Base-by-base conservation (phyloP, 2,113 vertebrate species). In the Corynorhinus townsendii region DNA sequence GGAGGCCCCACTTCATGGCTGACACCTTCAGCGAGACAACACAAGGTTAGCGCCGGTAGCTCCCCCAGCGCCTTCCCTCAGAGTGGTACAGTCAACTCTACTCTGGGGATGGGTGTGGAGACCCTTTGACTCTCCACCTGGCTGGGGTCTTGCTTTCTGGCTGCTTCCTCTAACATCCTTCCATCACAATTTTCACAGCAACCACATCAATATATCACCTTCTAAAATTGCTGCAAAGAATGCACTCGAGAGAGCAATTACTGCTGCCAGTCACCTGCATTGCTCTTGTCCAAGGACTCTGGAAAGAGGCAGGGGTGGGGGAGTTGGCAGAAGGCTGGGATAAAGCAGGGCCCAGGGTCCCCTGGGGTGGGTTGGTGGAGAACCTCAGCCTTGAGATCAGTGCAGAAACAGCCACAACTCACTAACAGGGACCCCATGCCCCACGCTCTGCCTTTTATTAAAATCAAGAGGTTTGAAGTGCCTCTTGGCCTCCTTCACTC, bases 1-100 rank as follows among this genome's bases (percentile, higher is more conserved):
- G 98, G 72, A 99, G 98, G 73, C 99, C 99, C 0, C 99, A 99
- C 97, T 99, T 99, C 99, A 99, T 99, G 62, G 99, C 99, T 0
- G 99, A 99, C 68, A 99, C 99, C 99, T 99, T 93, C 0, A 38
- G 73, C 0, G 45, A 90, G 72, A 95, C 5, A 7, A 11, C 0
- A 2, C 52, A 4, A 11, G 14, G 83, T 89, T 86, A 91, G 75
- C 30, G n/a, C 68, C 43, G 16, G 40, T 28, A 15, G 24, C 49
- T 30, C 19, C 40, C 40, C 49, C 4, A 20, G 20, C 3, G 5
- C 24, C 49, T 88, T 28, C 59, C 64, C 75, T 68, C 86, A 4
- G 38, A 75, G 20, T 16, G 59, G 9, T 40, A 45, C 7, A 14
- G 43, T 54, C 59, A 82, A 47, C 26, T 56, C 72, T 30, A 17